phyloP scores from a whole-genome alignment of 35 echinoderm and acorn worm genomes.

The Patiria miniata region DNA sequence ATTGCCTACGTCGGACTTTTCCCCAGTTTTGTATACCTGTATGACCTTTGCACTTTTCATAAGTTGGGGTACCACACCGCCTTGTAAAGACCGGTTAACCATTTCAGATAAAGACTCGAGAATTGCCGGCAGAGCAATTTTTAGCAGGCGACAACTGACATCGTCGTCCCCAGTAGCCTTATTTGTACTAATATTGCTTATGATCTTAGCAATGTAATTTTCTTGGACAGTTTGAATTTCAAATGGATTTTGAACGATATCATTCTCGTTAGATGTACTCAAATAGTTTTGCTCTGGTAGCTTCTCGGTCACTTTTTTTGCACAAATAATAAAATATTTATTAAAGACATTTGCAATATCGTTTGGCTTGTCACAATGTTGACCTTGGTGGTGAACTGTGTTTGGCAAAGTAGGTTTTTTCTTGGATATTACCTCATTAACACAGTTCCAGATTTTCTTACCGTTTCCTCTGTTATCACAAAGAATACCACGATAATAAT shows the following conservation, averaged over 20 bases:
- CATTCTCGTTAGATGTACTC: background rate
- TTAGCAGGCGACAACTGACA: background rate
- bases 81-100: background rate
- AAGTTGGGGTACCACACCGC: background rate
- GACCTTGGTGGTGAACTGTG: background rate
- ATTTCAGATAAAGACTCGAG: background rate
- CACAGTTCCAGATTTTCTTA: background rate
- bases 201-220: background rate
- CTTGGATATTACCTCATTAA: background rate
- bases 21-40: slow-evolving; percentile 10
- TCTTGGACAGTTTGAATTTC: background rate
- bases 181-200: background rate
- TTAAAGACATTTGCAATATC: slow-evolving; percentile 14
- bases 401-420: background rate
- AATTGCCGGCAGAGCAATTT: too few species aligned
- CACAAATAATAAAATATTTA: background rate
- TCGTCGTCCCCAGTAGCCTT: slow-evolving; percentile 8
- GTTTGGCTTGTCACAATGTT: background rate
- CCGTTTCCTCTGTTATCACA: background rate
- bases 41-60: slow-evolving; percentile 26
- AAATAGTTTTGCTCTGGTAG: background rate
- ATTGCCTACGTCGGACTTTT: slow-evolving; percentile 5
- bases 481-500: background rate
- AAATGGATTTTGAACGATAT: background rate
- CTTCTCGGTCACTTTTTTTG: background rate